Base-by-base conservation (phyloP, 2,888 invertebrate genomes). In the Elysia crispata region DNA sequence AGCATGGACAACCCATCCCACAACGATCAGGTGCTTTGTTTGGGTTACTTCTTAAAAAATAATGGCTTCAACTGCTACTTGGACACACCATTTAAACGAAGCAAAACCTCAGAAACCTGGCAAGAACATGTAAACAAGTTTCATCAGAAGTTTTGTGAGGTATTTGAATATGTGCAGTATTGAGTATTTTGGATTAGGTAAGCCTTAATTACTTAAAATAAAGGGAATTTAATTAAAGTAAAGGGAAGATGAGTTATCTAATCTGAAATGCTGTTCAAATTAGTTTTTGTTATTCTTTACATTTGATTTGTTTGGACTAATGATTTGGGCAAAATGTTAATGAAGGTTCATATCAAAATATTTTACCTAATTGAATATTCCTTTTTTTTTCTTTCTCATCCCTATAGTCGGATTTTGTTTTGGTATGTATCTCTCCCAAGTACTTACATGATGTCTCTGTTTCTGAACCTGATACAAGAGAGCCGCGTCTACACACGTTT, bases 11-110 rank as follows among this genome's bases (percentile, higher is more conserved):
- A 81, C 80, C 86, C 87, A 67, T 81, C 82, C 18, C 89, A 90
- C 80, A 83, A 86, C 28, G 85, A 85, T 79, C 83, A 84, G 64
- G 88, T 90, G 20, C 80, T 88, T 69, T 87, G 86, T 66, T 83
- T 90, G 67, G 88, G 89, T 78, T 83, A 86, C 49, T 88, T 88
- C 82, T 82, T 90, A 57, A 85, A 86, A 81, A 86, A 86, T 78
- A 90, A 90, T 81, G 86, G 88, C 8, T 90, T 90, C 78, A 85
- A 86, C 6, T 88, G 88, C 78, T 86, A 86, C 75, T 85, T 89
- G 31, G 89, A 89, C 72, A 86, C 41, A 11, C 41, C 41, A 11
- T 41, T 88, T 49, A 41, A 41, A 11, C 41, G 11, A 41, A 11
- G 41, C 5, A 3, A 11, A 11, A 6, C 41, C 41, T 3, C 41